Evolutionary conservation across 2,888 invertebrate genomes (phyloP), one percentile per base, ranked within the genome.

Genomic region (Aphodius sticticus): DNA sequence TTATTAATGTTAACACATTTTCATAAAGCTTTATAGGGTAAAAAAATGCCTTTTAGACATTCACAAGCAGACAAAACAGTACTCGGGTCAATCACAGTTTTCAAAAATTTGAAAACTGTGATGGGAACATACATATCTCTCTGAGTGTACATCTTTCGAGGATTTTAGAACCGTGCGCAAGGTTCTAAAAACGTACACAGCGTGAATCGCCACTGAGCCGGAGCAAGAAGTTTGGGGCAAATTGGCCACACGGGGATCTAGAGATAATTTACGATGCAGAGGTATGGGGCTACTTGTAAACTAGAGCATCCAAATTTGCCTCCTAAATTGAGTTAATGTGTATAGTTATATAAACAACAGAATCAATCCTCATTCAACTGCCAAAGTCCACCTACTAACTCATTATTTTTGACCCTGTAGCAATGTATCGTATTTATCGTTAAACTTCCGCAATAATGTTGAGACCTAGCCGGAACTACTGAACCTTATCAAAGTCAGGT

Each of bases 281-380:
- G 53, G 26, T 26, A 26, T 3, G 26, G 26, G 26, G 26, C 26
- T 26, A 3, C 26, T 2, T 26, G 26, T 26, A 26, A 26, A 26
- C 26, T 26, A 26, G 53, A 53, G 53, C 7, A 12, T 53, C 53
- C 6, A 53, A 53, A 53, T 53, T 53, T 53, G 53, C 53, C 53
- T 53, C 53, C 53, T 53, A 53, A 53, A 53, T 53, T 53, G 53
- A 53, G 53, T 53, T 53, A 53, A 53, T 53, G 53, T 53, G 53
- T 53, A 53, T 53, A 53, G 53, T 53, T 53, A 53, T 7, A 53
- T 53, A 53, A 53, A 53, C 53, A 53, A 12, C 9, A 53, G 53
- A 53, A 53, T 53, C 53, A 53, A 53, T 53, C 53, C 53, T 53
- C 53, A 12, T 53, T 53, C 9, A 53, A 53, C 53, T 53, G 53